Evolutionary conservation across 2,888 invertebrate genomes (phyloP).

Genomic region (Ischnura elegans): DNA sequence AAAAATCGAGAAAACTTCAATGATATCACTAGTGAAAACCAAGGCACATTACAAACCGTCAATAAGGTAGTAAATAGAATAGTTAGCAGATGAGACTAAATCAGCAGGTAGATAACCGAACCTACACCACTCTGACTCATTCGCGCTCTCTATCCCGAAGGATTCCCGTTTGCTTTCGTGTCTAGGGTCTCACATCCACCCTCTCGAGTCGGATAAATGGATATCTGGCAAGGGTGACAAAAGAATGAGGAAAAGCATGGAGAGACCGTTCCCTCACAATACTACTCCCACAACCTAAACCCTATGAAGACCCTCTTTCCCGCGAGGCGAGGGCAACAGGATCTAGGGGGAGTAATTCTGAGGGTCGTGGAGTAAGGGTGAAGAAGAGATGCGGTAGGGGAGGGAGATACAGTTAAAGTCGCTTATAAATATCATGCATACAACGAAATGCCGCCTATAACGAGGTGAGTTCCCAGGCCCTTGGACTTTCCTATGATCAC

Average conservation of each 20-base stretch:
- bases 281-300: background rate
- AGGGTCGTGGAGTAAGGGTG: background rate
- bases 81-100: background rate
- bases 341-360: background rate
- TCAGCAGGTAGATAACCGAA: background rate
- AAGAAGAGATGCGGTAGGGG: background rate
- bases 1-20: no score
- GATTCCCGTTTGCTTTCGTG: slow-evolving; percentile 32
- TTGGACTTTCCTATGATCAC: no score
- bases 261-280: background rate
- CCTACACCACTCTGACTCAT: background rate
- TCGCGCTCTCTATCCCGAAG: background rate
- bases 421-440: no score
- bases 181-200: background rate
- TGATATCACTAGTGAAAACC: no score
- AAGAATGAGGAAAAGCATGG: background rate
- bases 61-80: no score
- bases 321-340: background rate
- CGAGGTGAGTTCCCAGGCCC: no score
- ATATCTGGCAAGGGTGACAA: background rate
- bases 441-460: no score
- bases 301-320: background rate
- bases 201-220: background rate
- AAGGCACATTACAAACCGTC: no score
- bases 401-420: background rate